A percentile compares a stretch with the other conserved stretches of the same genome.
Evolutionary conservation across 2,888 invertebrate species (phyloP).

Genomic region (Leptura quadrifasciata): DNA sequence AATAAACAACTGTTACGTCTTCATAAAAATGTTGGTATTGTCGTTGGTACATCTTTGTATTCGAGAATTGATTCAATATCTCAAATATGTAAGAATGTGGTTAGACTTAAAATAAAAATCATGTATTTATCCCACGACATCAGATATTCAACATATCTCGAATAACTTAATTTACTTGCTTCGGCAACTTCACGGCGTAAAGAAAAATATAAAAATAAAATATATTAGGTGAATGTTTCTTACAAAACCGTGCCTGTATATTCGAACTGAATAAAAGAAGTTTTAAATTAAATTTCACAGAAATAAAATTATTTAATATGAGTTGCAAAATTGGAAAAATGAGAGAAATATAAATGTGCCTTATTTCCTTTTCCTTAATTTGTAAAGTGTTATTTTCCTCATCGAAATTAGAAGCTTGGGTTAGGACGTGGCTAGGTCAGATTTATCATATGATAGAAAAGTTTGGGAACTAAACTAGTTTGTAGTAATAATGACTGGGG

Average conservation of each 20-base stretch:
- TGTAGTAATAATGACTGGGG: too few relatives aligned
- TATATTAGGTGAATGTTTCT: not conserved
- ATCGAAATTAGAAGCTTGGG: too few relatives aligned
- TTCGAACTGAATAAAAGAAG: constrained; percentile 7
- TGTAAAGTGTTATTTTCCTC: too few relatives aligned
- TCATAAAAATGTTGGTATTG: not conserved
- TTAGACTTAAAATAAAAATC: constrained; percentile 18
- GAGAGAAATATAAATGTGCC: too few relatives aligned
- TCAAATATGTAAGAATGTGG: constrained; percentile 22
- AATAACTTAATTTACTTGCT: constrained; percentile 36
- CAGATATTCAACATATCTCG: constrained; percentile 35
- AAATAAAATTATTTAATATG: not conserved
- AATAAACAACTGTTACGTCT: not conserved
- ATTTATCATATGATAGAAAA: too few relatives aligned
- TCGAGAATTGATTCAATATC: constrained; percentile 23
- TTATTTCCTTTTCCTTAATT: too few relatives aligned
- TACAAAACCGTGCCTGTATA: not conserved
- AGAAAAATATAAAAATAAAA: constrained; percentile 32
- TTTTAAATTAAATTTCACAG: not conserved
- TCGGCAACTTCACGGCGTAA: constrained; percentile 31
- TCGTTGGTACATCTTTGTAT: not conserved
- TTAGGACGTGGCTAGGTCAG: too few relatives aligned
- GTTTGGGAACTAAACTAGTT: too few relatives aligned
- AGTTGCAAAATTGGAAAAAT: not conserved
- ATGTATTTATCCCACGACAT: constrained; percentile 41